Base-by-base conservation (phyloP, 2,888 invertebrate genomes). In the Melieria picta region DNA sequence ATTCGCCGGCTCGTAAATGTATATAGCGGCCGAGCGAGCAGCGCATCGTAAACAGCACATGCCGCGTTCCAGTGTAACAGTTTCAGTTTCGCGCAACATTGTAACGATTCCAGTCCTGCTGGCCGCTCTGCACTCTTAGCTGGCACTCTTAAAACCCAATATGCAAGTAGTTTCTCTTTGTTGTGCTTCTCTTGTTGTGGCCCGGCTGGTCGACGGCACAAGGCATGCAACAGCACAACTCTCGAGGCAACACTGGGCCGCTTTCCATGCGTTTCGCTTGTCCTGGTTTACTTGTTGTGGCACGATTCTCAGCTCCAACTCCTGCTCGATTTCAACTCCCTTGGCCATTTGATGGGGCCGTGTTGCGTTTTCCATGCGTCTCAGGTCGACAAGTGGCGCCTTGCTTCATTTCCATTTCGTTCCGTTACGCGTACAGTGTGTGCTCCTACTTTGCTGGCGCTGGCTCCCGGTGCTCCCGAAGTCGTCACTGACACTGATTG, bases 41-140 rank as follows among this genome's bases (percentile, higher is more conserved):
- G 52, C 13, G 16, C 43, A 43, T 13, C 60, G 5, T 4, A 16
- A 50, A 58, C 11, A 60, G 67, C 67, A 67, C 60, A 58, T 60
- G 67, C 46, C 61, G 61, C 67, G 50, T 67, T 67, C 67, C 67
- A 67, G 61, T 67, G 60, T 67, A 61, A 67, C 67, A 67, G 60
- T 61, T 67, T 67, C 52, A 45, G 10, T 11, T 60, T 67, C 61
- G 48, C 30, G 61, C 61, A 16, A 45, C 13, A 43, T 50, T 66
- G 66, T 58, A 57, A 66, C 58, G 60, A 47, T 66, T 66, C 60
- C 11, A n/a, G 16, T n/a, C 30, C 58, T 58, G 43, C 58, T 58
- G 58, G 47, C 30, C 42, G 10, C 63, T 63, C 63, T 63, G 13
- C n/a, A 45, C 11, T 48, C 64, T 50, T 63, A 42, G 43, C n/a